Base-by-base conservation (phyloP, 2,888 invertebrate species). In the Melipona bicolor region DNA sequence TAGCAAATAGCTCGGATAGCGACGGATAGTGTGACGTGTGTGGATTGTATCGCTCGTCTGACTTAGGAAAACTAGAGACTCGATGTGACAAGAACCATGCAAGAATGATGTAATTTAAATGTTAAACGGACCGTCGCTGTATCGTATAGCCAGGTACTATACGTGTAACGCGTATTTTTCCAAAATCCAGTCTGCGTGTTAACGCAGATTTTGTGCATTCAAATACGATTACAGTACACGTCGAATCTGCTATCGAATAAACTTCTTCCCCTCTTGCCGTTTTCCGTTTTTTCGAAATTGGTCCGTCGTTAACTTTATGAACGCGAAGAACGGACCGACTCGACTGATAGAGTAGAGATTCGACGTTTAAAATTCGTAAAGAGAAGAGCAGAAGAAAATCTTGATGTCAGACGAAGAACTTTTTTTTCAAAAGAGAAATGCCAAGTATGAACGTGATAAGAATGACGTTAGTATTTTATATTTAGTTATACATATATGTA, bases 131-230 rank as follows among this genome's bases (percentile, higher is more conserved):
- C 70, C 59, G 27, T 52, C 52, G 68, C 36, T 32, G 65, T 68
- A 67, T n/a, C 79, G 62, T 68, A 64, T 62, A 56, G 54, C 17
- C 54, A 69, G 11, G 43, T 69, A 61, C 54, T 69, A n/a, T n/a
- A 68, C 69, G 70, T 50, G 69, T 76, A 70, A 64, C 70, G 79
- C 56, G 50, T 79, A 70, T 56, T 79, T 77, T 77, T 76, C 54
- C 79, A 69, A 76, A 69, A 54, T 76, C 54, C 61, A n/a, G 77
- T 59, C 62, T 76, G 54, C 79, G 70, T 50, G 79, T 77, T 70
- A 70, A 80, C 77, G 77, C n/a, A 62, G 70, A 80, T 79, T 79
- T 76, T 62, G 76, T 65, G 79, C 50, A 80, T 70, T 80, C 50
- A 56, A 80, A 77, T 59, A 43, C 64, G 79, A 77, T 43, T 43